Base-by-base conservation (phyloP, 2,888 invertebrate genomes). In the Campopleginae sp. region DNA sequence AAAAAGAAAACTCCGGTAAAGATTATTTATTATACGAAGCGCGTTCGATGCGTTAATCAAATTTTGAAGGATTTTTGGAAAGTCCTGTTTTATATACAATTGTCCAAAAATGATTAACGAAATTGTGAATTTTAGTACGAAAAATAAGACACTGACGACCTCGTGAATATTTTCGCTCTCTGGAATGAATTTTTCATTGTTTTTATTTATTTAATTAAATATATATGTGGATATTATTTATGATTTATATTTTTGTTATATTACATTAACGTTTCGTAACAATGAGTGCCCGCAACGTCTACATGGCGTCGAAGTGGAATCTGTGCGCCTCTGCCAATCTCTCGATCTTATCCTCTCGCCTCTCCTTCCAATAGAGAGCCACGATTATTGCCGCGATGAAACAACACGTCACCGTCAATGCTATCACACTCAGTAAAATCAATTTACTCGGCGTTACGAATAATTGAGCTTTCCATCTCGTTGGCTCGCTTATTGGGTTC, bases 361-460 rank as follows among this genome's bases (percentile, higher is more conserved):
- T 96, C 94, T 99, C 99, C 92, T 98, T 98, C 96, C 98, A 98
- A 93, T 98, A 98, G 61, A 99, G 95, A 71, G 97, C 96, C 44
- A 96, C 95, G 80, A 98, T 98, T 90, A 98, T 97, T n/a, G 96
- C 94, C 80, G 96, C 96, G 85, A 99, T 97, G 51, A 98, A 95
- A 66, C 97, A 95, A 92, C 98, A 98, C 14, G 98, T 97, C 17
- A 97, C 98, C 7, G 98, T 96, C 81, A 99, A 94, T 0, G 98
- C 98, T 85, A 97, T 96, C 0, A 98, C 98, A 91, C 98, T 98
- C 94, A 98, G 96, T n/a, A 98, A 94, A 92, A 99, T 98, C 78
- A 98, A 95, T 94, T 98, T 98, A 93, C 98, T 98, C 0, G 99
- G 99, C 0, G 98, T 98, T 0, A 99, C 98, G 95, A 98, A 99